Evolutionary conservation across 2,113 vertebrate genomes (phyloP), one percentile per base, ranked within the genome.

Genomic region (Stictonetta naevosa): DNA sequence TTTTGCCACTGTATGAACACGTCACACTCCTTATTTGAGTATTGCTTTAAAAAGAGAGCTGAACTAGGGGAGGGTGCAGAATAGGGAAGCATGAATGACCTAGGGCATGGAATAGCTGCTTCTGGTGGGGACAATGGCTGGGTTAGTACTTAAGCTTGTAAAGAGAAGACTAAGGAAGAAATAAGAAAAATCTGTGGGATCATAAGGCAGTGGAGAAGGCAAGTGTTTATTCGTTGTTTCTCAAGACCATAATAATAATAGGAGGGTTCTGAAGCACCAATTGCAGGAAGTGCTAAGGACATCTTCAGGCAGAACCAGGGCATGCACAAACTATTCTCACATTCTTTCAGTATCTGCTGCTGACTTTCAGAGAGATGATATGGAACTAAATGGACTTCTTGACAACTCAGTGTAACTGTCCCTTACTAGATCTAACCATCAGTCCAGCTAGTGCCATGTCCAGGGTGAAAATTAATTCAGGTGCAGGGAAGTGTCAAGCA

Each of bases 241-340:
- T 75, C 31, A 92, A 66, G 40, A 84, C 13, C 11, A 4, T 29
- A 36, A 13, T 58, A 71, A 15, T 13, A 17, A 8, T 12, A 50
- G 48, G 29, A 58, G 66, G n/a, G 31, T 62, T 6, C 22, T 79
- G 62, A 53, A n/a, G 13, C 53, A 29, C 13, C 9, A 11, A 20
- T 28, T 81, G 33, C 17, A 62, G 59, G 15, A 83, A 69, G 8
- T 60, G 44, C 15, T 68, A 89, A 22, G 18, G 46, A 59, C 2
- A 11, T 1, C 2, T 72, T 59, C 21, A 42, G 64, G 26, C 34
- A 38, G 74, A 91, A 26, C 5, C 33, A 62, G 58, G 36, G 38
- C 29, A 52, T 0, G 1, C 10, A 26, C 16, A 44, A 50, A 58
- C 11, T 53, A 40, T 78, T 53, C 7, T 74, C 22, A 42, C 0